Conservation (phyloP, 2,113 vertebrate species). For the Heptranchias perlo region DNA sequence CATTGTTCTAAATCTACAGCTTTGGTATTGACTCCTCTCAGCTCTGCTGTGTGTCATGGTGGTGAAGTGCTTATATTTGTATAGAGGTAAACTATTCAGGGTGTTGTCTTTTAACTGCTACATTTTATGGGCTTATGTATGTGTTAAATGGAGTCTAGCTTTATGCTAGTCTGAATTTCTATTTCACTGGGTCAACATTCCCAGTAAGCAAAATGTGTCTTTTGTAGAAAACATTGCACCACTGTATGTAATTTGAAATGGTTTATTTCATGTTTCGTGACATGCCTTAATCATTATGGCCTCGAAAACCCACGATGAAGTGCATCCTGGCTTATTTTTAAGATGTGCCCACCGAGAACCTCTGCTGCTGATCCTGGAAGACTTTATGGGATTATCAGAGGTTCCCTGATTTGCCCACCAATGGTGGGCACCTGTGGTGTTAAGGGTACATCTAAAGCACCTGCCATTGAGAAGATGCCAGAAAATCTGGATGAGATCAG, state of each 20-base stretch:
- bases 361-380: not conserved
- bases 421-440: not conserved
- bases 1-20: not conserved
- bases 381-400: not conserved
- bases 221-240: not conserved
- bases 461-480: not conserved
- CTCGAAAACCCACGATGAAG: too few species aligned
- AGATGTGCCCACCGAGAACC: not conserved
- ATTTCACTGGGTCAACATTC: not conserved
- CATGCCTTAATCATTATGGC: not conserved
- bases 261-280: not conserved
- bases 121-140: not conserved
- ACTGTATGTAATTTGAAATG: not conserved
- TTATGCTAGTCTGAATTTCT: not conserved
- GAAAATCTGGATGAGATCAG: not conserved
- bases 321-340: not conserved
- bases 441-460: too few species aligned
- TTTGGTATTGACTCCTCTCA: not conserved
- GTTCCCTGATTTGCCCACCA: not conserved
- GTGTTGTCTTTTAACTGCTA: not conserved
- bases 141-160: not conserved
- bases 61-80: not conserved
- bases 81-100: not conserved
- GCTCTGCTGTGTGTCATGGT: not conserved
- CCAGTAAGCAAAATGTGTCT: not conserved